These are phyloP conservation scores for Drosophila pseudotalamancana DNA, from an alignment of 2,888 invertebrate genomes.

Conservation along the genomic window DNA sequence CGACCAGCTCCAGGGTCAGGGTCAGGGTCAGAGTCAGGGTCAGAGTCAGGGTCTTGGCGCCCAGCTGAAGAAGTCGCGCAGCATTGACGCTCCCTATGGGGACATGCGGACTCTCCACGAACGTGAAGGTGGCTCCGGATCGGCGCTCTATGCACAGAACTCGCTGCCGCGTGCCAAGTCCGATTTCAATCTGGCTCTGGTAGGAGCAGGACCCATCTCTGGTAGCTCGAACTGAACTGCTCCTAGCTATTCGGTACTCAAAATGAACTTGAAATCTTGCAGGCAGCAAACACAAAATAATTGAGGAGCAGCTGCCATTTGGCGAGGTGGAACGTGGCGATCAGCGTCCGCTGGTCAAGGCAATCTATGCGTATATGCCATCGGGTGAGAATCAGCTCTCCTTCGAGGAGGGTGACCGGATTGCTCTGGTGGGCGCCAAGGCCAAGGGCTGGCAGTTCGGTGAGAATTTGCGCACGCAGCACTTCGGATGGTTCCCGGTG, in stretches of 20 bases:
- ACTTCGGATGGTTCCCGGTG: slow-evolving; percentile 97
- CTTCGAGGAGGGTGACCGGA: slow-evolving; percentile 95
- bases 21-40: slow-evolving; percentile 81
- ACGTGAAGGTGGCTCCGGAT: slow-evolving; percentile 68
- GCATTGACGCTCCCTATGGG: slow-evolving; percentile 94
- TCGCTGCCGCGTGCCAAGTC: slow-evolving; percentile 91
- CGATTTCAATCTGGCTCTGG: slow-evolving; percentile 90
- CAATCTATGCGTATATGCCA: slow-evolving; percentile 95
- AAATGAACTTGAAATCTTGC: not conserved
- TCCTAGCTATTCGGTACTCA: not conserved
- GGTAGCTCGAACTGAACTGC: slow-evolving; percentile 23
- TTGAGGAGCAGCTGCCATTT: slow-evolving; percentile 55
- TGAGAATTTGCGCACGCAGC: slow-evolving; percentile 96
- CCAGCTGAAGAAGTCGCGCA: slow-evolving; percentile 93
- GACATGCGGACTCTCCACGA: slow-evolving; percentile 89
- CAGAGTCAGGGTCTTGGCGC: slow-evolving; percentile 83
- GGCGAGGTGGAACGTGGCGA: slow-evolving; percentile 83
- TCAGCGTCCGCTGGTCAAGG: slow-evolving; percentile 92
- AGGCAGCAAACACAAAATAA: slow-evolving; percentile 70
- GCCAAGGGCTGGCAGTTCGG: slow-evolving; percentile 99
- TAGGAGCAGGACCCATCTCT: slow-evolving; percentile 52
- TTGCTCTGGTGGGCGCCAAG: slow-evolving; percentile 94
- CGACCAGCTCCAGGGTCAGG: slow-evolving; percentile 57
- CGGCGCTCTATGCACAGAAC: slow-evolving; percentile 84
- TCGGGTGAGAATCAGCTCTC: slow-evolving; percentile 95